Evolutionary conservation across 2,888 invertebrate genomes (phyloP), one percentile per base, ranked within the genome.

Genomic region (Macrophya annulata): DNA sequence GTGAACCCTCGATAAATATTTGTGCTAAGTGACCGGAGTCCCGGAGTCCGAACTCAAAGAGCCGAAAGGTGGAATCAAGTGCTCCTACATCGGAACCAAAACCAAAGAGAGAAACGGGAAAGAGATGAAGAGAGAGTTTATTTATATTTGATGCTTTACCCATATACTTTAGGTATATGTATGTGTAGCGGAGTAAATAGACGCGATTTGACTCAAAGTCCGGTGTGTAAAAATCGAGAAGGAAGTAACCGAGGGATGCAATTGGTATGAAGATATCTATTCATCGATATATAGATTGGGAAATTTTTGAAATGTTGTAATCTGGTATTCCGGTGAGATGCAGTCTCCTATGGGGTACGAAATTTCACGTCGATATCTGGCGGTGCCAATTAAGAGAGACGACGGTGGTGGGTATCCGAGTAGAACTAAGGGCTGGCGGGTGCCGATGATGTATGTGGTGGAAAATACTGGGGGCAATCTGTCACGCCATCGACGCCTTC

Each of bases 391-490:
- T 93, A 92, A 90, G 84, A 85, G 88, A 90, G 88, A 90, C 89
- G 90, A 89, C 90, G 89, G 87, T 88, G 89, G 90, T 87, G 90
- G 88, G 91, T 90, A 92, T 88, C 88, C 89, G 89, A 90, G 91
- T 90, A 90, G 91, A 93, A 92, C 91, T 90, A 92, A 92, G 89
- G 90, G 90, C 86, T 90, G 88, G 87, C 88, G 89, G 89, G 88
- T 90, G 88, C 89, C 90, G 90, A 91, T 93, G 93, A 93, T 93
- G 90, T 93, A 93, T 92, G 93, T 93, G 91, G 92, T 93, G 93
- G 93, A 93, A 93, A 93, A 93, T 93, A 92, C 91, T 90, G 89
- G 89, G 90, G 90, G 90, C 91, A 93, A 93, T 93, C 92, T 92
- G 92, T 93, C 93, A 93, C 90, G 90, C 90, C 88, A 93, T 93